phyloP scores from a whole-genome alignment of 2,113 vertebrate species.

The Lasiurus borealis region DNA sequence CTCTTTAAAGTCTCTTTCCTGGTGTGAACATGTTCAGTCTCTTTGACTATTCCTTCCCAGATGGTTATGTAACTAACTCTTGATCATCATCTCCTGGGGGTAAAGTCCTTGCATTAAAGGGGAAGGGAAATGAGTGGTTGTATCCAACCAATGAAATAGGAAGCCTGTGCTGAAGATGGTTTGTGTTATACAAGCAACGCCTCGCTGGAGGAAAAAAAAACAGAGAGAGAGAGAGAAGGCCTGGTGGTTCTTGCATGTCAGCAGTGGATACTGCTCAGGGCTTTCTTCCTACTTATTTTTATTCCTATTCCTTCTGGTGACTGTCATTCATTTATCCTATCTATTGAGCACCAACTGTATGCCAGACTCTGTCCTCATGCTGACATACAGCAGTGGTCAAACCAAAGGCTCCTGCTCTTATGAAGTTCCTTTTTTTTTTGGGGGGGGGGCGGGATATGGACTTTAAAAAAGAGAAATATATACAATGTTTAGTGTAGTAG shows the following conservation, averaged over 20 bases:
- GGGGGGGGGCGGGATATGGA: rapidly evolving
- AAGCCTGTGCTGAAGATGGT: background rate
- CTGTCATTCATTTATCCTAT: background rate
- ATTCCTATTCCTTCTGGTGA: background rate
- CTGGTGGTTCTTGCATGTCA: too few species aligned
- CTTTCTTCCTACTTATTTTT: background rate
- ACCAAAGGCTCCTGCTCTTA: background rate
- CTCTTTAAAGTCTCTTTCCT: background rate
- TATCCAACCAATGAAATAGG: background rate
- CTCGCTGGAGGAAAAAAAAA: background rate
- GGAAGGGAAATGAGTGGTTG: too few species aligned
- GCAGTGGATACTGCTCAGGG: rapidly evolving
- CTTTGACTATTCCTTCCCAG: background rate
- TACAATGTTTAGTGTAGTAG: background rate
- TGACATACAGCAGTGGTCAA: background rate
- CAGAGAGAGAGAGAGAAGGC: background rate
- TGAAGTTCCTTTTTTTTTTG: rapidly evolving
- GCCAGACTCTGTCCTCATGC: background rate
- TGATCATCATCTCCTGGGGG: background rate
- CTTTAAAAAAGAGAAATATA: background rate
- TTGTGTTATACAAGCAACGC: background rate
- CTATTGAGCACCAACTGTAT: background rate
- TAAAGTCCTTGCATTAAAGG: background rate
- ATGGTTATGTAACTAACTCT: background rate
- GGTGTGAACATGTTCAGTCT: background rate